Conservation (phyloP, 1,140 invertebrate species). For the Drosophila persimilis region DNA sequence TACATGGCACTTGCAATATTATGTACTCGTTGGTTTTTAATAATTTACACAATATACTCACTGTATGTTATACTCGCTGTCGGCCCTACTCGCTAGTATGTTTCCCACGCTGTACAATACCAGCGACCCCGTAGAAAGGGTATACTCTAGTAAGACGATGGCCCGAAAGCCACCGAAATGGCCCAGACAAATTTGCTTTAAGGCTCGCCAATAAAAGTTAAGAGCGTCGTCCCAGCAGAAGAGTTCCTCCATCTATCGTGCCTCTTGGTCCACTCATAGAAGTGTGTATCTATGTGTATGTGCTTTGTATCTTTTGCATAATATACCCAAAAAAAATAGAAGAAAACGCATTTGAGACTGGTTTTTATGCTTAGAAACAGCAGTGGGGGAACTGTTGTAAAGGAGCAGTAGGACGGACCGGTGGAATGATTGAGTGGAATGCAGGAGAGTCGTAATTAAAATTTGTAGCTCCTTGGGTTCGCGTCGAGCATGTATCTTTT, state of each 20-base stretch:
- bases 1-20: no score
- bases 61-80: no score
- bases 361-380: constrained; percentile 35
- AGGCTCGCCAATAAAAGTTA: constrained; percentile 80
- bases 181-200: constrained; percentile 79
- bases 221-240: constrained; percentile 48
- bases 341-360: constrained; percentile 45
- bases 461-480: constrained; percentile 36
- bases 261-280: no score
- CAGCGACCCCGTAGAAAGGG: no score
- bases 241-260: constrained; percentile 9
- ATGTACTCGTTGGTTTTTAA: no score
- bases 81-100: no score
- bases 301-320: constrained; percentile 48
- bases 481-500: constrained; percentile 13
- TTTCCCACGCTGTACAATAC: no score
- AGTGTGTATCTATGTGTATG: constrained; percentile 7
- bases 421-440: constrained; percentile 52
- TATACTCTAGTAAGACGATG: no score
- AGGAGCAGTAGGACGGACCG: background rate
- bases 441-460: constrained; percentile 50
- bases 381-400: background rate
- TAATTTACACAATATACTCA: no score
- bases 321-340: constrained; percentile 29
- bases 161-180: constrained; percentile 44